phyloP scores from a whole-genome alignment of 1,140 invertebrate species.

The Holotrichia oblita region DNA sequence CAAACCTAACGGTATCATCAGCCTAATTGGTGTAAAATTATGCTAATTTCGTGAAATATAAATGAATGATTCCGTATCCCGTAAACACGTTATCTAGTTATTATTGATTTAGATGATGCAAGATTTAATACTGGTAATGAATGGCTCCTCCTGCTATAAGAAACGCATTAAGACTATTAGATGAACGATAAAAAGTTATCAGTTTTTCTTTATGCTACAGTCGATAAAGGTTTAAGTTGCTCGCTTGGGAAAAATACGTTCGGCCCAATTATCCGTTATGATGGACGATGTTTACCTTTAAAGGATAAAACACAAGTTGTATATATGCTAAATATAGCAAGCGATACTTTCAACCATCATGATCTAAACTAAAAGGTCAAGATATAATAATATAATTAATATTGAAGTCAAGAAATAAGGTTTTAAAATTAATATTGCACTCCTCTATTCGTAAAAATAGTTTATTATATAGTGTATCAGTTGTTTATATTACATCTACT shows the following conservation, averaged over 20 bases:
- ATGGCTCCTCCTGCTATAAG: neutral
- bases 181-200: neutral
- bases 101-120: conserved; percentile 17
- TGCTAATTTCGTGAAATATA: neutral
- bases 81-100: neutral
- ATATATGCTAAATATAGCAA: too few species aligned
- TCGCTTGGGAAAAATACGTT: neutral
- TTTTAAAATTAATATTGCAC: too few species aligned
- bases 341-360: too few species aligned
- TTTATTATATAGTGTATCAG: too few species aligned
- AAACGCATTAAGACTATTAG: conserved; percentile 1
- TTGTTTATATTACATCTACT: too few species aligned
- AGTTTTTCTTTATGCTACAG: neutral
- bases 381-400: too few species aligned
- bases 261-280: too few species aligned
- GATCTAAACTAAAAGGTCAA: too few species aligned
- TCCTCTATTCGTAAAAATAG: too few species aligned
- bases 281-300: too few species aligned
- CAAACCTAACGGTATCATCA: neutral
- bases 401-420: too few species aligned
- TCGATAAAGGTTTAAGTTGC: neutral
- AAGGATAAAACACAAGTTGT: too few species aligned
- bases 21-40: conserved; percentile 4
- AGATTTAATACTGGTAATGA: neutral
- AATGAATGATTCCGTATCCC: conserved; percentile 1